Base-by-base conservation (phyloP, 2,113 vertebrate genomes). In the Maccullochella peelii region DNA sequence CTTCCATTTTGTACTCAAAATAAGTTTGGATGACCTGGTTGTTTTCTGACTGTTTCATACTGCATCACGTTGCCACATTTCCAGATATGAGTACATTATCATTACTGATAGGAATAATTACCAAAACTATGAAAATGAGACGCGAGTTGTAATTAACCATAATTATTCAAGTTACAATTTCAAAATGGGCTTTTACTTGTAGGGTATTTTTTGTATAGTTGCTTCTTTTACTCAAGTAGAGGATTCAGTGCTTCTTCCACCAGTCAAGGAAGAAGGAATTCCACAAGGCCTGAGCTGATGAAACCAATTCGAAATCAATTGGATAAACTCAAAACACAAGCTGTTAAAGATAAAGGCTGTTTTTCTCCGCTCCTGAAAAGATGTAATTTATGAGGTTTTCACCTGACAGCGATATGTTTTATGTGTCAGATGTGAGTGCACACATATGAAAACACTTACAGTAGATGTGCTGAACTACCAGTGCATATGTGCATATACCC, bases 311-410 rank as follows among this genome's bases (percentile, higher is more conserved):
- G 0, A 77, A 90, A 82, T 52, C 83, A 82, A 78, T 80, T 75
- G 82, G 54, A 80, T 84, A 44, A 65, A 82, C 44, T 89, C 58
- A 11, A 84, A 87, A 87, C 82, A 79, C 61, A 18, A 66, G 84
- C 84, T 59, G 79, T 75, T 91, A 61, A n/a, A 82, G 77, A 87
- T 85, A 73, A 83, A 82, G 66, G 87, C 74, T 62, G 49, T 42
- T 66, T 83, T 62, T 50, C 52, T 66, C 21, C 15, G 61, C 77
- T 72, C 33, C 71, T 87, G 68, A 59, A 70, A 63, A 68, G 14
- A 67, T 73, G 82, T 61, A 54, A 84, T 79, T 79, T 58, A 70
- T 52, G 33, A 76, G 61, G 36, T 50, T 83, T 82, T 76, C 70
- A 85, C 87, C 73, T 88, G 86, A 84, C 88, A 66, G 82, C n/a